Conservation (phyloP, 2,888 invertebrate species). For the Caradrina clavipalpis region DNA sequence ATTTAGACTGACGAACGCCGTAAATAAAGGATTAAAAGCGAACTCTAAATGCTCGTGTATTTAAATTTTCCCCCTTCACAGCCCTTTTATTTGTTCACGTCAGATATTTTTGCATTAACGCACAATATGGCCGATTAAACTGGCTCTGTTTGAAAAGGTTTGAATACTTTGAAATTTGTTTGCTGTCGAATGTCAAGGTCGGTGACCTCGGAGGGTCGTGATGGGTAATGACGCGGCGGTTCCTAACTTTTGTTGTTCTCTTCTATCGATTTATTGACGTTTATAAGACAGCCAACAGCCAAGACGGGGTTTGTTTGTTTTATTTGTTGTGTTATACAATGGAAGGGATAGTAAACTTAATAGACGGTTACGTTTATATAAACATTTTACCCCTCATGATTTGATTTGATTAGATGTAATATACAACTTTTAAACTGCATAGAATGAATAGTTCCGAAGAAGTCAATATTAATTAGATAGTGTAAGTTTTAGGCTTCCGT, state of each 20-base stretch:
- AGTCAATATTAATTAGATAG: no score
- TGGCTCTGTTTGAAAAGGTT: constrained; percentile 62
- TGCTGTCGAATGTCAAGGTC: constrained; percentile 76
- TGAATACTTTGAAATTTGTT: constrained; percentile 67
- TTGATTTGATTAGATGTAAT: no score
- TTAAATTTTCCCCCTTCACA: constrained; percentile 76
- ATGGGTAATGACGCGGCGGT: constrained; percentile 61
- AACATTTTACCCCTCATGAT: constrained; percentile 3
- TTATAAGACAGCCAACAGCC: constrained; percentile 4
- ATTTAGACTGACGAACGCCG: constrained; percentile 83
- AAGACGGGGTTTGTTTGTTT: neutral
- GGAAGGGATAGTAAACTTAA: neutral
- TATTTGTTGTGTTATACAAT: neutral
- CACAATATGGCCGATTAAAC: constrained; percentile 76
- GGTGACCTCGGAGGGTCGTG: constrained; percentile 71
- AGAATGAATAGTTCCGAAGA: no score
- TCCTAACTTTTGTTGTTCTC: constrained; percentile 57
- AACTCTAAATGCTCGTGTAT: constrained; percentile 84
- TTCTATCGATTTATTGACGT: constrained; percentile 45
- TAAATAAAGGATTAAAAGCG: constrained; percentile 83
- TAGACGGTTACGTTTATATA: neutral
- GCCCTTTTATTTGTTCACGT: constrained; percentile 80
- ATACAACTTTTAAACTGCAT: no score
- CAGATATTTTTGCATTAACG: constrained; percentile 78
- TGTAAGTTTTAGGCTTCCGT: no score